Conservation (phyloP, 1,140 invertebrate genomes). For the Diorhabda sublineata region DNA sequence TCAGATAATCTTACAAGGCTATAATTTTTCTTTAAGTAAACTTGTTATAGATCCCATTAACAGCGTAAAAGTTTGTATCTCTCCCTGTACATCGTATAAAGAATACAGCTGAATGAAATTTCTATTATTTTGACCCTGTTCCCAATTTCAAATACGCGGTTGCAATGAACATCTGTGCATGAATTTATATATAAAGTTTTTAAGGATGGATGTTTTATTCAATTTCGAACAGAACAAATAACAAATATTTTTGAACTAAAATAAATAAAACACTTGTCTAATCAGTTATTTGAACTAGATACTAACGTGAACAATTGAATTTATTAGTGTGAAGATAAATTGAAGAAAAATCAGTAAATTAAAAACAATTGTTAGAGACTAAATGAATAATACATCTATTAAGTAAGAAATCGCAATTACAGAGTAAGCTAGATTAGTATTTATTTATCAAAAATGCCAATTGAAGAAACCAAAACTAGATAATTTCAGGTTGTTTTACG, state of each 20-base stretch:
- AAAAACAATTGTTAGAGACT: no score
- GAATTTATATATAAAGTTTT: not conserved
- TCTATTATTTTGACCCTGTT: constrained; percentile 14
- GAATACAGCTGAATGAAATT: constrained; percentile 11
- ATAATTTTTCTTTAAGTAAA: no score
- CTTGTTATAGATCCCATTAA: no score
- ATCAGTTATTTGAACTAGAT: not conserved
- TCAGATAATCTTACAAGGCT: no score
- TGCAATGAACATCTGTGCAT: not conserved
- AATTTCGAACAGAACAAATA: not conserved
- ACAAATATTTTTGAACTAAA: not conserved
- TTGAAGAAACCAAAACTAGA: no score
- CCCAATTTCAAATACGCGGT: constrained; percentile 6
- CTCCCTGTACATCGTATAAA: not conserved
- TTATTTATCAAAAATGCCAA: no score
- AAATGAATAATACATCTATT: no score
- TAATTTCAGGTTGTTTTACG: no score
- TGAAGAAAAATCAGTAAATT: not conserved
- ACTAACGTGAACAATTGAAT: not conserved
- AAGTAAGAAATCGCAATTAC: no score
- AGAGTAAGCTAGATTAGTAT: no score
- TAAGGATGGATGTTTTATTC: not conserved
- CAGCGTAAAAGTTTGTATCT: not conserved
- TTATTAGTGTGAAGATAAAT: not conserved
- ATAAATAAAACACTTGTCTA: not conserved